Conservation (phyloP, 2,797 vertebrate species). For the Hydrophis major region DNA sequence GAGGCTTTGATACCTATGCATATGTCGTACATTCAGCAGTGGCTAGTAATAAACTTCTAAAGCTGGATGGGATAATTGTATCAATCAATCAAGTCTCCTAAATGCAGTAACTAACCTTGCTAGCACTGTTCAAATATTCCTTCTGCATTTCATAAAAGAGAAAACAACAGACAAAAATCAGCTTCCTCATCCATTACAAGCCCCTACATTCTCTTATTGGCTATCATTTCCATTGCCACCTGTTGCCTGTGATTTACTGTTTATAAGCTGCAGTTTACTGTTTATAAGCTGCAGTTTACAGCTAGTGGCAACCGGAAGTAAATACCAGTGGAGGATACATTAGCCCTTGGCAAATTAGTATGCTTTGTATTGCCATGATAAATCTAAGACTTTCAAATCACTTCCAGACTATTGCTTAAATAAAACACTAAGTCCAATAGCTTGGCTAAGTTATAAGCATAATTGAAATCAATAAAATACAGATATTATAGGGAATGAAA, state of each 20-base stretch:
- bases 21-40: not conserved
- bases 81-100: not conserved
- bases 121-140: not conserved
- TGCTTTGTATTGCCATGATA: not conserved
- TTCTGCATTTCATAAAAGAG: not conserved
- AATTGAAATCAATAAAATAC: not conserved
- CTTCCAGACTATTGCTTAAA: not conserved
- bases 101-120: not conserved
- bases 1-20: not conserved
- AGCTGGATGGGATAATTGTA: not conserved
- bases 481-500: not conserved
- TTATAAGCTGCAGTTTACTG: not conserved
- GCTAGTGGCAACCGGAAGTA: not conserved
- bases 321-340: not conserved
- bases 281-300: not conserved
- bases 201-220: not conserved
- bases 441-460: not conserved
- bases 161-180: not conserved
- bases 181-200: not conserved
- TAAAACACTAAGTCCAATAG: not conserved
- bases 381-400: not conserved
- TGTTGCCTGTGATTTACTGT: not conserved
- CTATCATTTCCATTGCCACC: not conserved
- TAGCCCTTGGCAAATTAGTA: not conserved
- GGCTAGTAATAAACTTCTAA: not conserved